Conservation (phyloP, 92 coral and sea anemone species). For the Pocillopora grandis region DNA sequence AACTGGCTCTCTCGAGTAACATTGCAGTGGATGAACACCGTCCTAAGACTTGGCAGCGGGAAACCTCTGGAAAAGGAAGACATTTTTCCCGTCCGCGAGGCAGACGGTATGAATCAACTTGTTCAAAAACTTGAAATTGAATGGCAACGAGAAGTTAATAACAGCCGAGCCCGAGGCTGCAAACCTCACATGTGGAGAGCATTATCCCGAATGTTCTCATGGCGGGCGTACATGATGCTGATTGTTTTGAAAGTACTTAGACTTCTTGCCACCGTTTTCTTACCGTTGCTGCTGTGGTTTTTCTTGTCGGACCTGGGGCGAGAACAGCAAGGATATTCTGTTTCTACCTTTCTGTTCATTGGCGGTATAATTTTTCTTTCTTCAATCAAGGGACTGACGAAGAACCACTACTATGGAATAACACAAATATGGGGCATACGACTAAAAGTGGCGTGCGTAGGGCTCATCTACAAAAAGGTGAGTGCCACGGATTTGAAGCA, state of each 20-base stretch:
- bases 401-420: neutral
- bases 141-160: conserved; percentile 14
- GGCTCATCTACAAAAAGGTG: conserved; percentile 15
- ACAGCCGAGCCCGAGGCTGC: neutral
- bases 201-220: conserved; percentile 6
- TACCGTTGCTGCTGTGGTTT: conserved; percentile 12
- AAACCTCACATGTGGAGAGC: conserved; percentile 22
- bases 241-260: neutral
- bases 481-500: neutral
- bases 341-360: neutral
- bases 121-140: neutral
- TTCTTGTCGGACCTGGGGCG: conserved; percentile 8
- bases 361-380: neutral
- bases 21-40: neutral
- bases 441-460: conserved; percentile 17
- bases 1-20: conserved; percentile 1
- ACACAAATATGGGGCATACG: conserved; percentile 4
- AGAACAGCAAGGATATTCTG: neutral
- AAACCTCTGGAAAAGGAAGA: conserved; percentile 9
- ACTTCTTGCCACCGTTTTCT: neutral
- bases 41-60: conserved; percentile 7
- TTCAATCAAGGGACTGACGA: conserved; percentile 2
- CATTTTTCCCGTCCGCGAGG: conserved; percentile 6
- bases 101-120: conserved; percentile 14
- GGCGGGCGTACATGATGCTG: neutral